Evolutionary conservation across 2,113 vertebrate species (phyloP).

Genomic region (Bambusicola thoracicus): DNA sequence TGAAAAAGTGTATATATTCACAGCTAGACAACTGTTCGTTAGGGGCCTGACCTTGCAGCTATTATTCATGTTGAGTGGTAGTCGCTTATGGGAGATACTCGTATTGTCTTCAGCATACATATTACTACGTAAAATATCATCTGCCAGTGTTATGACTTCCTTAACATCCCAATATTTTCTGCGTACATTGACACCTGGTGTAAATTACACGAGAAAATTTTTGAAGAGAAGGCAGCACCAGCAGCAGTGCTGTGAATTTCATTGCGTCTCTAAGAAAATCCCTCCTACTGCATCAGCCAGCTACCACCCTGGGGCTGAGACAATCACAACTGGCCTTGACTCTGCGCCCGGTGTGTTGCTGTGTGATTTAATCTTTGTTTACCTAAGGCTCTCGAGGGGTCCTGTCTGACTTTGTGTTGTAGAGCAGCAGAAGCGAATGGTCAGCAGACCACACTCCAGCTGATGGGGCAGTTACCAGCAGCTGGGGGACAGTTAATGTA

Average conservation of each 20-base stretch:
- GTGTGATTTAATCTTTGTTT: slow-evolving; percentile 42
- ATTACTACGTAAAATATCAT: slow-evolving; percentile 43
- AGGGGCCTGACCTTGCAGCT: slow-evolving; percentile 58
- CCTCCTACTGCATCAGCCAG: neutral
- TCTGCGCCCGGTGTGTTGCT: neutral
- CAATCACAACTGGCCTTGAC: neutral
- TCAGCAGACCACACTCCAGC: neutral
- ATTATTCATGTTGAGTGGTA: slow-evolving; percentile 52
- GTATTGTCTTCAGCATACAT: slow-evolving; percentile 42
- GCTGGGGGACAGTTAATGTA: slow-evolving; percentile 6
- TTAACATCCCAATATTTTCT: slow-evolving; percentile 55
- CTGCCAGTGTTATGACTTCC: slow-evolving; percentile 52
- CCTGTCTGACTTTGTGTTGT: neutral
- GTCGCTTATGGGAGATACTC: neutral
- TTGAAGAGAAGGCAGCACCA: neutral
- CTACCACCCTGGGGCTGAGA: neutral
- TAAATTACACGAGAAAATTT: slow-evolving; percentile 30
- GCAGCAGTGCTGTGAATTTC: neutral
- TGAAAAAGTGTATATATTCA: slow-evolving; percentile 48
- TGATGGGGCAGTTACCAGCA: neutral
- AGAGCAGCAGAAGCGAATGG: neutral
- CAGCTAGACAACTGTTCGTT: slow-evolving; percentile 56
- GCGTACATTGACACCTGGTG: slow-evolving; percentile 17
- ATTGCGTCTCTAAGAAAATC: neutral
- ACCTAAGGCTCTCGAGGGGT: neutral